Base-by-base conservation (phyloP, 2,888 invertebrate species). In the Panzeria rudis region DNA sequence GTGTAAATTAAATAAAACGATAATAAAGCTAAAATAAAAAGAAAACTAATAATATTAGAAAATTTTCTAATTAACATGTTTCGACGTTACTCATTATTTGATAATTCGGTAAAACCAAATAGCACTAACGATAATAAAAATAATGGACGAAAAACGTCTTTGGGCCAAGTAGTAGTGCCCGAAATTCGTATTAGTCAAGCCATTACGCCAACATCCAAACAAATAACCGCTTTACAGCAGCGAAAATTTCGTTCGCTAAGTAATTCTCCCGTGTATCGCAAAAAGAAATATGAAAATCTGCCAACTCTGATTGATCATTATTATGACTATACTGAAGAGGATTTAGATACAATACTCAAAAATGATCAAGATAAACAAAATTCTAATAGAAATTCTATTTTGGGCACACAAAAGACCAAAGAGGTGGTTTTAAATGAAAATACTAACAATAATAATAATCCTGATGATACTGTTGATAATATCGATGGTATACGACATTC, bases 61-160 rank as follows among this genome's bases (percentile, higher is more conserved):
- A 71, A 44, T 6, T n/a, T 54, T 2, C 13, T 59, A 32, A 17
- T 66, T 59, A 75, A 78, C 20, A 87, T 87, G 87, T 87, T 87
- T 79, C 86, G 87, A 73, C 92, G 93, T 50, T 92, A 91, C 88
- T 93, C 93, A 52, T 88, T 92, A 35, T 89, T 92, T 73, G 92
- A 93, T 88, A 87, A 92, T 68, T 88, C 92, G 17, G 88, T 91
- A 38, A 85, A 90, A 81, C 89, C 92, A 44, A 87, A 89, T 23
- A 66, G 13, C 23, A 87, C 88, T 17, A 52, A 35, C 8, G 47
- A 69, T 75, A 59, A 81, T 85, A 41, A 69, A 2, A 64, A 52
- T 9, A 62, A 61, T 52, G 41, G 15, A 23, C 61, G 85, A 8
- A 85, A 85, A 79, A 71, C 15, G 44, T 85, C 85, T 7, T 47